Evolutionary conservation across 1,140 invertebrate species (phyloP).

Genomic region (Temnothorax longispinosus): DNA sequence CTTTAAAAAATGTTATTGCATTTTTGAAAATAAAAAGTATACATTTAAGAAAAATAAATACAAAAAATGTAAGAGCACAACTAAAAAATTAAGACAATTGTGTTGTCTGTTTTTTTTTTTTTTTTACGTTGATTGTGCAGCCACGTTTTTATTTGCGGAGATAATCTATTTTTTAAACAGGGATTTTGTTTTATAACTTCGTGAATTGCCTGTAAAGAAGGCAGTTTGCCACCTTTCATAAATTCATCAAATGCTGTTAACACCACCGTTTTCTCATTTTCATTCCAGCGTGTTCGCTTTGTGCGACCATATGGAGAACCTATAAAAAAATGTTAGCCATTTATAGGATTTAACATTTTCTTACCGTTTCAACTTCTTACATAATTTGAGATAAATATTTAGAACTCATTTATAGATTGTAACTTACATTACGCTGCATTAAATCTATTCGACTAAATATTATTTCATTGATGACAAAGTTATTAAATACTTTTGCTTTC

Average conservation of each 20-base stretch:
- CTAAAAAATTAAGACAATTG: too few species aligned
- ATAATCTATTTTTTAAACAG: not conserved
- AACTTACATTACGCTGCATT: too few species aligned
- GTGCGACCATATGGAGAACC: slow-evolving; percentile 2
- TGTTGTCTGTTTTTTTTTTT: not conserved
- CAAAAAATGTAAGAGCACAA: too few species aligned
- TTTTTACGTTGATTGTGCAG: not conserved
- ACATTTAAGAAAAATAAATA: too few species aligned
- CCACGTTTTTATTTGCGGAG: not conserved
- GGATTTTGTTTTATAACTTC: not conserved
- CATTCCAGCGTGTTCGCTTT: slow-evolving; percentile 1
- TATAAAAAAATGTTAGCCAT: not conserved
- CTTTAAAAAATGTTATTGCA: too few species aligned
- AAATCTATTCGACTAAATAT: too few species aligned
- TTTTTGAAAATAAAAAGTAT: too few species aligned
- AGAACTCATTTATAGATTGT: not conserved
- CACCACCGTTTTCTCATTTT: not conserved
- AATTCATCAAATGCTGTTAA: not conserved
- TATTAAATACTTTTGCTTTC: too few species aligned
- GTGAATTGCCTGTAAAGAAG: not conserved
- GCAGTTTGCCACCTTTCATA: not conserved
- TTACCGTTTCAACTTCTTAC: not conserved
- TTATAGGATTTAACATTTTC: not conserved
- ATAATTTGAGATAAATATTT: not conserved
- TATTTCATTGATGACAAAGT: too few species aligned